These are phyloP conservation scores for Agrilus planipennis DNA, from an alignment of 1,140 invertebrate genomes.

Conservation along the genomic window DNA sequence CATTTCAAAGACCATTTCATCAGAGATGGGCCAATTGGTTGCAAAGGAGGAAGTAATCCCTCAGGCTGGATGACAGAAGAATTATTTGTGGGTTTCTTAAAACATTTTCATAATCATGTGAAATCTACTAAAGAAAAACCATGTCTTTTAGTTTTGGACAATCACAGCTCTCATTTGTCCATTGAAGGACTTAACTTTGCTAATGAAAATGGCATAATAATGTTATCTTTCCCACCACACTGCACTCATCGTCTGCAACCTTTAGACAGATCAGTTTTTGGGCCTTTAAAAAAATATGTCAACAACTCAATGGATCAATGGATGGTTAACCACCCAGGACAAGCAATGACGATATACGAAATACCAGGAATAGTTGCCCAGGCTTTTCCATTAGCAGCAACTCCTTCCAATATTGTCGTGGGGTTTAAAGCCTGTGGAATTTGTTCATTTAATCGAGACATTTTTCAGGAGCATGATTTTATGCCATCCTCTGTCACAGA, in stretches of 20 bases:
- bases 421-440: slow-evolving; percentile 28
- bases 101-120: slow-evolving; percentile 28
- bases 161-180: slow-evolving; percentile 28
- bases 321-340: slow-evolving; percentile 34
- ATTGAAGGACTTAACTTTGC: slow-evolving; percentile 19
- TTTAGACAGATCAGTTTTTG: slow-evolving; percentile 33
- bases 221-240: slow-evolving; percentile 37
- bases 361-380: slow-evolving; percentile 32
- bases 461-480: slow-evolving; percentile 26
- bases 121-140: slow-evolving; percentile 14
- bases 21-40: slow-evolving; percentile 26
- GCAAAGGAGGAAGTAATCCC: slow-evolving; percentile 21
- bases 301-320: slow-evolving; percentile 30
- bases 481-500: slow-evolving; percentile 26
- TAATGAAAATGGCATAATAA: slow-evolving; percentile 25
- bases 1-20: slow-evolving; percentile 28
- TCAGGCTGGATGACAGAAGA: slow-evolving; percentile 32
- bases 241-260: slow-evolving; percentile 36
- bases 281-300: slow-evolving; percentile 32
- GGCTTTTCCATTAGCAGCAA: slow-evolving; percentile 34
- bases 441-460: slow-evolving; percentile 20
- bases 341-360: slow-evolving; percentile 37
- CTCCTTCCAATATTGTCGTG: slow-evolving; percentile 2
- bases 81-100: slow-evolving; percentile 17
- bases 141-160: slow-evolving; percentile 23